Evolutionary conservation across 2,797 vertebrate species (phyloP), one percentile per base, ranked within the genome.

Genomic region (Sebastolobus altivelis): DNA sequence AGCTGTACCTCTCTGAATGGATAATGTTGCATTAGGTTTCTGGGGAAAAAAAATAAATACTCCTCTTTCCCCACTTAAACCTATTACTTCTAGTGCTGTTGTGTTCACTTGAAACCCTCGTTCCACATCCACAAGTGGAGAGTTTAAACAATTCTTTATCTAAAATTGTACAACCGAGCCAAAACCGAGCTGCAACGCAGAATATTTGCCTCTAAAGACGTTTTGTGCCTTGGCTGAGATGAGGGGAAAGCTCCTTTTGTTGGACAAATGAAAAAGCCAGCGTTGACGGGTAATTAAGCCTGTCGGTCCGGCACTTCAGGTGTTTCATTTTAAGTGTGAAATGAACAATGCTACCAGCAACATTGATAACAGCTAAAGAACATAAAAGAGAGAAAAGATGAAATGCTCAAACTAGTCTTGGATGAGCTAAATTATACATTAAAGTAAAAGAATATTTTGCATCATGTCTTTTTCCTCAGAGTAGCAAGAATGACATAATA

Each of bases 51-150:
- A 54, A 61, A 78, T 2, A 13, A 49, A 49, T 20, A 6, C 10
- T n/a, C 35, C 29, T 40, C 22, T 61, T 79, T 61, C 40, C 18
- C 35, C 25, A 63, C 40, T 75, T 66, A 58, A 68, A 80, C 6
- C 40, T 3, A 72, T 82, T 76, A 75, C 20, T 72, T 70, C 33
- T 69, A 33, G 35, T 82, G 58, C 58, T 74, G 22, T 58, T 69
- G 20, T 62, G 68, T 37, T 38, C 54, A 59, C 60, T 73, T 80
- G n/a, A 72, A 85, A 58, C 33, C 56, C 69, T 69, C 56, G 63
- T 16, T 14, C n/a, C 29, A 52, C 16, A 74, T 37, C 25, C 13
- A 54, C 18, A 52, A 56, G 8, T 54, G 49, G 25, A 72, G 16
- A 66, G 2, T 7, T 31, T 33, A 71, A 60, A 74, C 2, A 29